Percentiles rank a stretch among this genome's conserved stretches.
These are phyloP conservation scores for Heliangelus exortis DNA, from an alignment of 2,797 vertebrate species.

Conservation along the genomic window DNA sequence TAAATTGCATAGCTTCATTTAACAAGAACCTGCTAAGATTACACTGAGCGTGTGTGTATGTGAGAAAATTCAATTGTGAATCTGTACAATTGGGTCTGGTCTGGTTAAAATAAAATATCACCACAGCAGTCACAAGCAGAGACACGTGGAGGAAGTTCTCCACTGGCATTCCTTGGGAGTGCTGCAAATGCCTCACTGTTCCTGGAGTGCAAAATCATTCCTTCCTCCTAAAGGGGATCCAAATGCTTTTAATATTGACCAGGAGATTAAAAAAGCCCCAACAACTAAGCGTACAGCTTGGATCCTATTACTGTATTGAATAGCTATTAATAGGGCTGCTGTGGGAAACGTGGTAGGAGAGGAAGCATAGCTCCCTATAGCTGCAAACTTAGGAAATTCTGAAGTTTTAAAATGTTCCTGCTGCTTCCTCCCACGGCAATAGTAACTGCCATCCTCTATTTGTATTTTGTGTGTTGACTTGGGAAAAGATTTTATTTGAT, in stretches of 20 bases:
- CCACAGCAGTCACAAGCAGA: background rate
- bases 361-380: background rate
- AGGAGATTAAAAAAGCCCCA: constrained; percentile 18
- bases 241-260: constrained; percentile 62
- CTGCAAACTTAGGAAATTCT: background rate
- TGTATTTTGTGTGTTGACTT: constrained; percentile 11
- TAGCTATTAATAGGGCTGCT: constrained; percentile 33
- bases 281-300: constrained; percentile 1
- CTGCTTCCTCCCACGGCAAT: background rate
- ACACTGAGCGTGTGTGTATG: background rate
- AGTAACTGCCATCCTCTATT: constrained; percentile 11
- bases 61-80: background rate
- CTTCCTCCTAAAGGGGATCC: constrained; percentile 7
- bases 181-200: background rate
- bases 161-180: background rate
- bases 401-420: background rate
- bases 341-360: background rate
- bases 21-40: background rate
- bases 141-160: background rate
- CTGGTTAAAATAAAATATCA: background rate
- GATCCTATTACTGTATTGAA: constrained; percentile 46
- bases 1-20: background rate
- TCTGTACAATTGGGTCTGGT: background rate
- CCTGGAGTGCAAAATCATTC: constrained; percentile 40
- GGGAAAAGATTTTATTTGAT: constrained; percentile 40